phyloP scores from a whole-genome alignment of 1,140 invertebrate species.

The Drosophila mayri region DNA sequence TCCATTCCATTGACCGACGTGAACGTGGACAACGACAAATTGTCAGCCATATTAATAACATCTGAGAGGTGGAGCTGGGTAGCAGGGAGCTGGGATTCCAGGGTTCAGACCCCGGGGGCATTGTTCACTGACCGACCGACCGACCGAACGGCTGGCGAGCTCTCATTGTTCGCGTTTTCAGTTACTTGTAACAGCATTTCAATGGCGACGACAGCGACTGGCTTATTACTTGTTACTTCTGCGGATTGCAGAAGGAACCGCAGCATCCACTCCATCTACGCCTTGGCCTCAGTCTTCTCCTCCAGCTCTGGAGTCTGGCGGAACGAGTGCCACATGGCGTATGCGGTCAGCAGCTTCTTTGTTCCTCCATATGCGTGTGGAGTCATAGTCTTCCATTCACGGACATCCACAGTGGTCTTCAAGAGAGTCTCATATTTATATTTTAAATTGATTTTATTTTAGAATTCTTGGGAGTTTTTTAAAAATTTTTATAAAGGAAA shows the following conservation, averaged over 20 bases:
- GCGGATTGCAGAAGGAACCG: conserved; percentile 32
- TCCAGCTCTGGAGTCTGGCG: not conserved
- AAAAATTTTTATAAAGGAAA: not conserved
- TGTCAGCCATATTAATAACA: conserved; percentile 82
- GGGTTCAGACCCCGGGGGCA: conserved; percentile 37
- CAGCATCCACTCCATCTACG: conserved; percentile 38
- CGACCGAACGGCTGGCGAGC: conserved; percentile 12
- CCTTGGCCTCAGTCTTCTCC: not conserved
- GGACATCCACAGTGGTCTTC: conserved; percentile 10
- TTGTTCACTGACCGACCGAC: conserved; percentile 54
- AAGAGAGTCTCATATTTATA: not conserved
- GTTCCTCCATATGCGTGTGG: conserved; percentile 61
- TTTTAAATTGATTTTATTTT: not conserved
- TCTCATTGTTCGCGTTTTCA: conserved; percentile 75
- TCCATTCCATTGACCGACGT: conserved; percentile 56
- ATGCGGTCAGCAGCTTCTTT: conserved; percentile 78
- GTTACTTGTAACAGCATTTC: conserved; percentile 80
- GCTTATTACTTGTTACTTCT: conserved; percentile 65
- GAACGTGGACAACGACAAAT: conserved; percentile 67
- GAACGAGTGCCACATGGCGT: conserved; percentile 53
- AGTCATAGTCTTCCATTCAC: conserved; percentile 22
- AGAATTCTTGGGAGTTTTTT: accelerated
- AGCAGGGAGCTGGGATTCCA: not conserved
- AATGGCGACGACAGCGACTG: conserved; percentile 59
- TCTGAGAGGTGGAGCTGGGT: conserved; percentile 41